phyloP scores from a whole-genome alignment of 1,140 invertebrate genomes.

The Pollicipes pollicipes region DNA sequence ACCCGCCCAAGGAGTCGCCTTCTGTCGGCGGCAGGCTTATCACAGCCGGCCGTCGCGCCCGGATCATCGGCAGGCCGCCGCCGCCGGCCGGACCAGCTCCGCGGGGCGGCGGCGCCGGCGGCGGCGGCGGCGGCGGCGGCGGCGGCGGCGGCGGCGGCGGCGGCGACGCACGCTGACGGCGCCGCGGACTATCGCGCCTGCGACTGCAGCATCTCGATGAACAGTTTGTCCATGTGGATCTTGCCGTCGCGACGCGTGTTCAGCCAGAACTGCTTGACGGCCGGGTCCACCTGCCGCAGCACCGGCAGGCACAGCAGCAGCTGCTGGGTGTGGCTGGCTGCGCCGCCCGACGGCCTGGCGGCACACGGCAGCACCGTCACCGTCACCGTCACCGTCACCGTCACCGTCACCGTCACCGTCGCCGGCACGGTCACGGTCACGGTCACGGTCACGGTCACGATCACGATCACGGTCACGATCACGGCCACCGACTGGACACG shows the following conservation, averaged over 20 bases:
- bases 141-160: no score
- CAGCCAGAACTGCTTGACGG: constrained; percentile 77
- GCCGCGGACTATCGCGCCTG: constrained; percentile 13
- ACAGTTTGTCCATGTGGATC: constrained; percentile 89
- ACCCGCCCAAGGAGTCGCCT: no score
- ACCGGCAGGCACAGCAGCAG: constrained; percentile 73
- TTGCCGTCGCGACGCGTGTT: constrained; percentile 67
- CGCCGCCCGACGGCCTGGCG: constrained; percentile 41
- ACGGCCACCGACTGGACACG: constrained; percentile 8
- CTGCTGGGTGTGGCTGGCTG: constrained; percentile 53
- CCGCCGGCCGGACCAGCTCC: no score
- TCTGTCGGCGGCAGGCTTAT: no score
- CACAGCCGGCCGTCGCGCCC: no score
- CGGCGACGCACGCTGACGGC: no score
- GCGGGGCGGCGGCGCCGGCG: no score
- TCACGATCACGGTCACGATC: background rate
- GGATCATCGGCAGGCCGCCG: no score
- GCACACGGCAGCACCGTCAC: no score
- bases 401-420: constrained; percentile 3
- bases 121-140: no score
- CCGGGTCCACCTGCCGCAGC: constrained; percentile 69
- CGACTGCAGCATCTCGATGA: constrained; percentile 83
- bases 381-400: background rate
- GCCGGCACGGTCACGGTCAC: constrained; percentile 1
- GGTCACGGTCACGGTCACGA: background rate